Evolutionary conservation across 2,888 invertebrate genomes (phyloP), one percentile per base, ranked within the genome.

Genomic region (Drosophila nigritarsus): DNA sequence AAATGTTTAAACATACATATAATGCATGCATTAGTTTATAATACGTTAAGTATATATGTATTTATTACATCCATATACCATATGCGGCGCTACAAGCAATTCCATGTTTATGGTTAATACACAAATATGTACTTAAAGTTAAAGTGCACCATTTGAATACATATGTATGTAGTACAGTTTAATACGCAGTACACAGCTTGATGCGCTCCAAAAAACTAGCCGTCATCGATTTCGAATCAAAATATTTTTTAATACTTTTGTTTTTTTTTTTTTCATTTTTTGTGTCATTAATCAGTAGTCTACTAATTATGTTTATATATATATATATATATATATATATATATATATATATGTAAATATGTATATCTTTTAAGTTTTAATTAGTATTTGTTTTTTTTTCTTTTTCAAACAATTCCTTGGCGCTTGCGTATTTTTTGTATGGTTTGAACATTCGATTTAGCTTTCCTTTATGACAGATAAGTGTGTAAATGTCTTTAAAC

Each of bases 351-450:
- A 18, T 73, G 45, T 58, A 51, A 38, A 54, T 65, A 42, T 72
- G 13, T 66, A 11, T 72, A n/a, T 65, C 15, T 58, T 45, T 72
- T 62, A 62, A 53, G 53, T 65, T 65, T 58, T 62, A 51, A 32
- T 59, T 53, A 70, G 65, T 74, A 55, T 59, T 76, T 79, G 69
- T 56, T 65, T 60, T 70, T 65, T 68, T 53, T 65, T n/a, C n/a
- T n/a, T 56, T 66, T 80, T 83, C 81, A 87, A 91, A 91, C 91
- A 91, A 91, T 91, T 91, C 91, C 91, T 89, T 91, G 91, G 91
- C 91, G 91, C 83, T 84, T 90, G 85, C 80, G 80, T 90, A 75
- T 78, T 61, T 24, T 71, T 69, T 77, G 56, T 80, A 59, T 76
- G 49, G 38, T 78, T 77, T 82, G 64, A 78, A 78, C 69, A 74